Conservation (phyloP, 2,113 vertebrate species). For the Bufo bufo region DNA sequence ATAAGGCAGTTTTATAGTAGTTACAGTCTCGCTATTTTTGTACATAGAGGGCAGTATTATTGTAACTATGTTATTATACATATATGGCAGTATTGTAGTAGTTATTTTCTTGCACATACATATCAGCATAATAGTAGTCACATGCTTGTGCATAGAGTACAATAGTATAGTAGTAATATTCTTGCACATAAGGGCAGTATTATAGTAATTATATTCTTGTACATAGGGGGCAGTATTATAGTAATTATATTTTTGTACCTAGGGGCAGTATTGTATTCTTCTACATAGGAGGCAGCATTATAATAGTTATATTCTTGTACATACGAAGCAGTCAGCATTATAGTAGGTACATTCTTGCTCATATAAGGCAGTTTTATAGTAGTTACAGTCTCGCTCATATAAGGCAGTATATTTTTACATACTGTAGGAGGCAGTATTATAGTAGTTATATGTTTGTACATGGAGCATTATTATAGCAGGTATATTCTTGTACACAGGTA, state of each 20-base stretch:
- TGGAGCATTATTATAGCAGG: too few species aligned
- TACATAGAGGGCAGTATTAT: neutral
- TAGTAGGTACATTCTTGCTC: neutral
- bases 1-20: too few species aligned
- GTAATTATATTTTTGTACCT: neutral
- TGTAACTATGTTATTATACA: neutral
- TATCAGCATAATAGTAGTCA: neutral
- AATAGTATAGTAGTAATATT: neutral
- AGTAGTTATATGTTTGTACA: neutral
- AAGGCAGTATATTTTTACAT: neutral
- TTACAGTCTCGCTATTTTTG: neutral
- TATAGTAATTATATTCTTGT: constrained; percentile 2
- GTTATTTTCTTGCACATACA: too few species aligned
- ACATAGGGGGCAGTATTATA: neutral
- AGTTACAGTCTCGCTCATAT: too few species aligned
- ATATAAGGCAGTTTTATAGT: neutral
- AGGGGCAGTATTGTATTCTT: neutral
- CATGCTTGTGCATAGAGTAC: neutral
- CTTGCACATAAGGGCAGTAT: neutral
- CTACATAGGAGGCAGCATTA: neutral
- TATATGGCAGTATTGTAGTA: too few species aligned
- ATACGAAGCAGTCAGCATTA: neutral
- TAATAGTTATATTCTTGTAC: too few species aligned
- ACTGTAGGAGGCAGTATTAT: neutral
- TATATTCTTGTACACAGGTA: too few species aligned